Evolutionary conservation across 1,140 invertebrate species (phyloP), one percentile per base, ranked within the genome.

Genomic region (Chymomyza costata): DNA sequence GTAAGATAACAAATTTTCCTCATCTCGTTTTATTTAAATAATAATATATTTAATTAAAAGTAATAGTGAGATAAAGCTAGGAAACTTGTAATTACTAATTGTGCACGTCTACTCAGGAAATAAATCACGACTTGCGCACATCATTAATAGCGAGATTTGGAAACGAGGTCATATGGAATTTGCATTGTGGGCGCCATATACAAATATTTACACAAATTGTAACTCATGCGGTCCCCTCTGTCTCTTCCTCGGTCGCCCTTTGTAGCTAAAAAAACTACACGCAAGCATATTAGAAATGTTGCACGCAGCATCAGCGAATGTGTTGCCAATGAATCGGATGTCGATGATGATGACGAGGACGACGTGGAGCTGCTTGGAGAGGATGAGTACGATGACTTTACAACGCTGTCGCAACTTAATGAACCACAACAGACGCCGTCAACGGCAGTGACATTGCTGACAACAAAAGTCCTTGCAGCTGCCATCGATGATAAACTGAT

Each of bases 371-470:
- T 70, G 70, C 51, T 68, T 45, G 83, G 61, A 54, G 82, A 73
- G 52, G 64, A 63, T 40, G 76, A 84, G 55, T 83, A 65, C 54
- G 76, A 82, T 70, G 78, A 70, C 65, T 84, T 84, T 65, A 82
- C 82, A 71, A 81, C 69, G 50, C 60, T 84, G 58, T 84, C 73
- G 51, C 82, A 84, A 84, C 70, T 84, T 76, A 84, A 84, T 84
- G 82, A 84, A 66, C 69, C 80, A 62, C 71, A 80, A 65, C 63
- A 82, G 48, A 41, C 55, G 41, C 52, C 51, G 58, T 45, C 73
- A 65, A 45, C 51, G 39, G 38, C 43, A 56, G 56, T 71, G 46
- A 55, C 59, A 51, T 51, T 65, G 50, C 48, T 56, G 30, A 61
- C 66, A 64, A 58, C 59, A 52, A 34, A 50, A 38, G 18, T 54